phyloP scores from a whole-genome alignment of 2,113 vertebrate species.

The Glaucidium brasilianum region DNA sequence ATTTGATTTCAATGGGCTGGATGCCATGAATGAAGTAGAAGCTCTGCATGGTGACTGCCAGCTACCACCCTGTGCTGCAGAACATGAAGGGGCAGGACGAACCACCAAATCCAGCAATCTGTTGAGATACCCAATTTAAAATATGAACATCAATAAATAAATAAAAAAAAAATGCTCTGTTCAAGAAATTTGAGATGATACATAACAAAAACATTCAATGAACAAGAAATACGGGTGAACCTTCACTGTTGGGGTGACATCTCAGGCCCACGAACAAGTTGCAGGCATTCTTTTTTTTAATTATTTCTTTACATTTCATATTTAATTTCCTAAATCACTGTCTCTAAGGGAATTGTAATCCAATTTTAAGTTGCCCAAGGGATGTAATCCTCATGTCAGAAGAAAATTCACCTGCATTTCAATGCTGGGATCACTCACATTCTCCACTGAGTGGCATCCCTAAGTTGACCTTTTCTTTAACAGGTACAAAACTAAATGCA shows the following conservation, averaged over 20 bases:
- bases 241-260: background rate
- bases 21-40: constrained; percentile 54
- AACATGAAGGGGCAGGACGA: constrained; percentile 72
- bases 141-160: background rate
- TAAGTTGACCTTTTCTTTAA: background rate
- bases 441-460: background rate
- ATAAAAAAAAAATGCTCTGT: background rate
- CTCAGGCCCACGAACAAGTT: background rate
- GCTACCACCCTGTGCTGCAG: constrained; percentile 29
- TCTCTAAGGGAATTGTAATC: background rate
- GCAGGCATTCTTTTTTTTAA: background rate
- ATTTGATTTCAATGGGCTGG: constrained; percentile 40
- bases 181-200: background rate
- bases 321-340: background rate
- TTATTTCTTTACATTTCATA: background rate
- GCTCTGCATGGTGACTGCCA: constrained; percentile 64
- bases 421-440: background rate
- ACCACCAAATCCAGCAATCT: constrained; percentile 87
- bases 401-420: background rate
- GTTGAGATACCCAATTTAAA: background rate
- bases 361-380: background rate
- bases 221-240: background rate
- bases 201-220: fast-evolving
- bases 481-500: background rate
- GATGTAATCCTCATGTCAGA: background rate